Evolutionary conservation across 2,113 vertebrate species (phyloP), one percentile per base, ranked within the genome.

Genomic region (Zosterops japonicus): DNA sequence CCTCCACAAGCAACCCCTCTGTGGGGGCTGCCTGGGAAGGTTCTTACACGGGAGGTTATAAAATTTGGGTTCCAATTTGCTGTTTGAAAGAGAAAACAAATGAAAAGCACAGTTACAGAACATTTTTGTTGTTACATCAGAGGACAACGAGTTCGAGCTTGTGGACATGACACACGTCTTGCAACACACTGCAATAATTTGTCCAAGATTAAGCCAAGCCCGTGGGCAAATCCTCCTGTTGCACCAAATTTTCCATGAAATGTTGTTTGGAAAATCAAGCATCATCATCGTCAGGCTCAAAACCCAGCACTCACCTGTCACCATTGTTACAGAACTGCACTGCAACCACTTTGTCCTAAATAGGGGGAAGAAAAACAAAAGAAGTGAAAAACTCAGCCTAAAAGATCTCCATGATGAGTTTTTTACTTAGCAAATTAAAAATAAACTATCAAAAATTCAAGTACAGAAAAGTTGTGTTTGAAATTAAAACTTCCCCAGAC

Each of bases 251-350:
- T 90, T 69, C 50, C 70, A 76, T 24, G 6, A 28, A 59, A 84
- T 29, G 24, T 46, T 65, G 27, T 76, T 28, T 68, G 71, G 70
- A 76, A 84, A 79, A 77, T 36, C 17, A 57, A 76, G 50, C 12
- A 14, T 6, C 69, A n/a, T 16, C 55, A 21, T 3, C 82, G 35
- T 36, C 24, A 47, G 5, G 49, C 33, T 23, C 72, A 39, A 80
- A 85, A 5, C 18, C 49, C 49, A 76, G 57, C 79, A 97, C 98
- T 98, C 97, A 99, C 99, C 99, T 98, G 97, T 99, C 99, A 44
- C 98, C 98, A 36, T 98, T 99, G 98, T 99, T 99, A 98, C 99
- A 99, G 93, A 99, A 99, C 97, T 99, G 99, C 94, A 99, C 98
- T 23, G 99, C 99, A 23, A 99, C 98, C 84, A 99, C 99, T 98